Conservation (phyloP, 1,140 invertebrate genomes). For the Eumaeus atala region DNA sequence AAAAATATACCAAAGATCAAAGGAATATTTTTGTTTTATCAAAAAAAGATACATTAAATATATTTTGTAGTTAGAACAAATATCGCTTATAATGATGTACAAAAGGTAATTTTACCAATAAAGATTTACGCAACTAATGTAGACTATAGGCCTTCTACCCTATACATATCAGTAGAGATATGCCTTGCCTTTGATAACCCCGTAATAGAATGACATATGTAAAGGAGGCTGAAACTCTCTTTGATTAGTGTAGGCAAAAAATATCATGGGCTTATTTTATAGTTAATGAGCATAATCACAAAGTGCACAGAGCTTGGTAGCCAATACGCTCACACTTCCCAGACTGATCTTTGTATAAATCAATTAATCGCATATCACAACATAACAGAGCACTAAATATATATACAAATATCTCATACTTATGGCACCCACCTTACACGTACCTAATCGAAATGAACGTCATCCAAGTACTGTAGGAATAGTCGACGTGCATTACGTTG, state of each 20-base stretch:
- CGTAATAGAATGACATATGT: conserved; percentile 4
- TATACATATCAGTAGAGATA: conserved; percentile 8
- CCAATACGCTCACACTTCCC: conserved; percentile 70
- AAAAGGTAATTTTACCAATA: conserved; percentile 14
- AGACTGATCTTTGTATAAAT: conserved; percentile 57
- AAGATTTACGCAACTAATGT: conserved; percentile 14
- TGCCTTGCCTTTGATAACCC: conserved; percentile 6
- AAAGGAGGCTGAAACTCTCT: conserved; percentile 10
- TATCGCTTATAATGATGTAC: conserved; percentile 1
- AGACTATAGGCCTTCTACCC: conserved; percentile 8
- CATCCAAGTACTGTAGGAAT: conserved; percentile 17
- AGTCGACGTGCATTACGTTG: conserved; percentile 1
- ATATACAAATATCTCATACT: conserved; percentile 52
- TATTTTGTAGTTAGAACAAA: conserved; percentile 5
- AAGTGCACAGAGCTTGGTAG: conserved; percentile 68
- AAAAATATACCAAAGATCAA: no score
- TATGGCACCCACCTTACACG: conserved; percentile 68
- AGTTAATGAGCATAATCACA: conserved; percentile 53
- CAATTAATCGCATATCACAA: conserved; percentile 55
- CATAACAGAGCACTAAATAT: conserved; percentile 61
- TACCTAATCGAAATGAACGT: conserved; percentile 19
- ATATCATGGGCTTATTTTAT: conserved; percentile 60
- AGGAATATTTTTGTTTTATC: conserved; percentile 3
- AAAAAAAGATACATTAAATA: conserved; percentile 2
- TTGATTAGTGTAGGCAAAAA: conserved; percentile 22